Base-by-base conservation (phyloP, 2,888 invertebrate species). In the Leucophora obtusa region DNA sequence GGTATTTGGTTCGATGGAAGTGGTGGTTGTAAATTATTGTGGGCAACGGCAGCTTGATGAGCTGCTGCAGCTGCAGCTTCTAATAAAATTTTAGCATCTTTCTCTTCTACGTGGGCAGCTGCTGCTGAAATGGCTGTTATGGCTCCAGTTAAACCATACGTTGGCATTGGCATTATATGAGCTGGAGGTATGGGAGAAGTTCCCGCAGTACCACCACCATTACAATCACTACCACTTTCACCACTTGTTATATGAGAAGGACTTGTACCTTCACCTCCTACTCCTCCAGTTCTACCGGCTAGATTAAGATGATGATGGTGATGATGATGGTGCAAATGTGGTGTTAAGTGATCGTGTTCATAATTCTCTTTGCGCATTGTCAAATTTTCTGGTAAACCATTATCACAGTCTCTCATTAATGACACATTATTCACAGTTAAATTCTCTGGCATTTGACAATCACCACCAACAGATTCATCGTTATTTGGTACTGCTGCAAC, bases 51-150 rank as follows among this genome's bases (percentile, higher is more conserved):
- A 24, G 66, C 68, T 2, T 72, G 63, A 50, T 83, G 86, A 0
- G 85, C 86, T 0, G 86, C 86, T 0, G 85, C 87, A 0, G 85
- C 85, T 0, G 85, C 87, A 0, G 85, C 86, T 15, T 81, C 81
- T n/a, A 81, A 56, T 15, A 81, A 56, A 18, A 81, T 81, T 53
- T 77, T 73, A 0, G 88, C 88, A 50, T 87, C 87, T 50, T 86
- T 87, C 58, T 85, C 87, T 58, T 87, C 88, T 0, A 87, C 86
- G 17, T 87, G 86, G 0, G 86, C 87, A 5, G 87, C 87, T 24
- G 89, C 87, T 18, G 89, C 85, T 24, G 89, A 87, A 63, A 88
- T 88, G 15, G 90, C 87, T 28, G 89, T 88, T 47, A 89, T 89
- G 71, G 90, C 90, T 59, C 89, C 89, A 0, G 88, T 88, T 62